Evolutionary conservation across 1,140 invertebrate genomes (phyloP).

Genomic region (Bombus waltoni): DNA sequence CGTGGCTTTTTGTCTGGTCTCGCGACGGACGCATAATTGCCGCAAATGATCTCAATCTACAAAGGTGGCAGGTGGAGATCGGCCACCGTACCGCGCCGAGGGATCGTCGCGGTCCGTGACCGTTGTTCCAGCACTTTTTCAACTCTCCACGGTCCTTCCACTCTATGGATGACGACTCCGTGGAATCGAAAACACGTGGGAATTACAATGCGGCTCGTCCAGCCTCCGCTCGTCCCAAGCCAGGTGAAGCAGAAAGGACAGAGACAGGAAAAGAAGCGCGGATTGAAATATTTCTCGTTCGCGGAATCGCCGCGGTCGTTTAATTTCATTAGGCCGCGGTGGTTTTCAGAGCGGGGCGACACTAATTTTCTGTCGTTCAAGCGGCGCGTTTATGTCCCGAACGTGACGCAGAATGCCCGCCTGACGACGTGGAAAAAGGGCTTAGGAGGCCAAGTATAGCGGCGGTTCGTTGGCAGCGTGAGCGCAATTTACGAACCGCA

Average conservation of each 20-base stretch:
- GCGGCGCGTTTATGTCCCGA: constrained; percentile 44
- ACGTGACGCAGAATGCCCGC: constrained; percentile 55
- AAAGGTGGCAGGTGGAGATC: constrained; percentile 44
- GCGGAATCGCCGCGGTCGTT: constrained; percentile 51
- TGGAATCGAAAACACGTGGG: constrained; percentile 51
- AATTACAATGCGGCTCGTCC: constrained; percentile 2
- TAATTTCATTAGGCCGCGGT: constrained; percentile 59
- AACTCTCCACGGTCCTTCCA: not conserved
- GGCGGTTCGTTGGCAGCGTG: constrained; percentile 10
- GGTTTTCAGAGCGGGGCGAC: constrained; percentile 42
- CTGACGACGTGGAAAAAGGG: constrained; percentile 31
- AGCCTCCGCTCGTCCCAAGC: too few relatives aligned
- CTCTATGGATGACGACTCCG: not conserved
- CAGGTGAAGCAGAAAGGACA: too few relatives aligned
- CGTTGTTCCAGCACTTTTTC: constrained; percentile 36
- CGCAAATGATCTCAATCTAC: constrained; percentile 43
- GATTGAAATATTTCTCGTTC: constrained; percentile 56
- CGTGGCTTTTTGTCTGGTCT: not conserved
- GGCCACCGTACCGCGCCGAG: not conserved
- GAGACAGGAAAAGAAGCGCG: not conserved
- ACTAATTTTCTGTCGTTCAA: constrained; percentile 65
- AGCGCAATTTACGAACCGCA: constrained; percentile 56
- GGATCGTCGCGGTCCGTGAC: constrained; percentile 14
- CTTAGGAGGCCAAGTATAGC: not conserved
- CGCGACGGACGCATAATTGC: constrained; percentile 36